phyloP scores from a whole-genome alignment of 2,888 invertebrate genomes.

The Adelphocoris suturalis region DNA sequence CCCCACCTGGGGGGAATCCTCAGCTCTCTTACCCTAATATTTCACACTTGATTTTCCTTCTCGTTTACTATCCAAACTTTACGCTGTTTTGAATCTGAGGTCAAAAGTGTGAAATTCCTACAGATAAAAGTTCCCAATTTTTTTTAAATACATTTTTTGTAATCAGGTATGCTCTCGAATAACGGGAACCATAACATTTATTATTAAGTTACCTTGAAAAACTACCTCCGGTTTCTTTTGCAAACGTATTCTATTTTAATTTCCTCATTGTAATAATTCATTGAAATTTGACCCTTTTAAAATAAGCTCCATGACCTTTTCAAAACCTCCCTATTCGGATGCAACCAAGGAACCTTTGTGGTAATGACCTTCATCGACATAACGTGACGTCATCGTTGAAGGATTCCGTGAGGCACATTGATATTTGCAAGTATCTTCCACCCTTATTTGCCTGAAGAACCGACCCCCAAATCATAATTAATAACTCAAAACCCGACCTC shows the following conservation, averaged over 20 bases:
- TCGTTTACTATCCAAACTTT: too few species aligned
- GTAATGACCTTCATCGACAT: constrained; percentile 34
- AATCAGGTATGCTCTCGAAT: too few species aligned
- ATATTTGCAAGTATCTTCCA: constrained; percentile 29
- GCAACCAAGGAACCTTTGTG: background rate
- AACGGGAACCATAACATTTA: background rate
- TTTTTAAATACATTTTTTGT: too few species aligned
- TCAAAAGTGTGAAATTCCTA: too few species aligned
- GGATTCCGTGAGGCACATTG: constrained; percentile 38
- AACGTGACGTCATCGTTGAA: constrained; percentile 33
- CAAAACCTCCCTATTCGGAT: background rate
- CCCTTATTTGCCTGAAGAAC: constrained; percentile 9
- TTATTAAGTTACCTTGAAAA: background rate
- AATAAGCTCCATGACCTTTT: constrained; percentile 25
- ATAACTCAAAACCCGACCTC: constrained; percentile 49
- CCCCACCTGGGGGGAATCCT: too few species aligned
- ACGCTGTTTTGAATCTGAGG: too few species aligned
- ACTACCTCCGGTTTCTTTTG: background rate
- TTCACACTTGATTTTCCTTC: too few species aligned
- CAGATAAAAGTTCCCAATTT: too few species aligned
- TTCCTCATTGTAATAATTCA: background rate
- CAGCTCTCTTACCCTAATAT: too few species aligned
- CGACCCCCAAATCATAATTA: constrained; percentile 56
- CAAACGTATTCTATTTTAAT: background rate
- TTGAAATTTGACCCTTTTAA: constrained; percentile 29